Evolutionary conservation across 2,888 invertebrate species (phyloP), one percentile per base, ranked within the genome.

Genomic region (Mallateleia sp.): DNA sequence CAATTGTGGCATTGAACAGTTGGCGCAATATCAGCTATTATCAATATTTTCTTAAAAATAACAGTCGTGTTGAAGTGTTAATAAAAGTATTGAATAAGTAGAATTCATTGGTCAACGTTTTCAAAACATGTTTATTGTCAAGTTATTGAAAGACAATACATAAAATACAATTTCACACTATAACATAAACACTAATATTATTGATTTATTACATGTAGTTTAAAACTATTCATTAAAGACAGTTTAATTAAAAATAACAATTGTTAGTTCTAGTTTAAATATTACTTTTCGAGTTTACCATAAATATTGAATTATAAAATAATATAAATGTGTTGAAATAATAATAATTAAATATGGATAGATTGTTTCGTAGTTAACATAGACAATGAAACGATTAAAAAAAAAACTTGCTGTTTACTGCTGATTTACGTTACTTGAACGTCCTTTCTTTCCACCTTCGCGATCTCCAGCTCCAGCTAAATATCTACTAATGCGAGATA

Each of bases 301-400:
- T 45, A 14, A 45, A 8, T 5, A 45, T 45, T n/a, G n/a, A 45
- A 8, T 45, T 45, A 45, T 45, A 45, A 45, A 45, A 45, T 45
- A 45, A 9, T 45, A 45, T 45, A 45, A 45, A 45, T 45, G 45
- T n/a, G 45, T 45, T 45, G 45, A 45, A 45, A 45, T 45, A 45
- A 45, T 45, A 45, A 8, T 45, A n/a, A 45, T n/a, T 32, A 32
- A 32, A n/a, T 8, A 45, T 45, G n/a, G n/a, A 45, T 8, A 14
- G 14, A 45, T 9, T 45, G 45, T 8, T n/a, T 45, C 45, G n/a
- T 45, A 45, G 45, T 45, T 45, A 4, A 14, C n/a, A 45, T 45
- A n/a, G 7, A 45, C 14, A 5, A 45, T 14, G 4, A 45, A n/a
- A 45, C 14, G n/a, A n/a, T n/a, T n/a, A n/a, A n/a, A n/a, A 45